phyloP scores from a whole-genome alignment of 2,113 vertebrate species.

The Myocastor coypus region DNA sequence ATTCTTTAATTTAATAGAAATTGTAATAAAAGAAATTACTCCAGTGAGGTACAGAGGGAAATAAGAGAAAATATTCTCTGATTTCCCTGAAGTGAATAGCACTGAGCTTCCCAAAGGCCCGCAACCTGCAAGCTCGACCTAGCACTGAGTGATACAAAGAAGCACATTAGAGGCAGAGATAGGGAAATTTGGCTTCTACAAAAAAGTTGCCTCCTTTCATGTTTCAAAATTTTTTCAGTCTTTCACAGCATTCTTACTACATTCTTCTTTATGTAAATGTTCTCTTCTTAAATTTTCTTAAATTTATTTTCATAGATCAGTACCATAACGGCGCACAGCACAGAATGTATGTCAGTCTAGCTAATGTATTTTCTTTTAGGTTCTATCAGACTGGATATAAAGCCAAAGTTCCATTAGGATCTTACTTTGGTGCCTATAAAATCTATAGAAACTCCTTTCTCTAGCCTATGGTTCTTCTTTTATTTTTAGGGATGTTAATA shows the following conservation, averaged over 20 bases:
- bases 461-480: not conserved
- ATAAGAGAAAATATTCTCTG: not conserved
- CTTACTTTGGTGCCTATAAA: not conserved
- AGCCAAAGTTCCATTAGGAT: not conserved
- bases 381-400: slow-evolving; percentile 5
- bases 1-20: slow-evolving; percentile 4
- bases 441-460: slow-evolving; percentile 24
- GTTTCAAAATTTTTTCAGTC: not conserved
- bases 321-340: not conserved
- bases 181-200: not conserved
- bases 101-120: not conserved
- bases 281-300: not conserved
- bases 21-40: not conserved
- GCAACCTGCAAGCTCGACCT: not conserved
- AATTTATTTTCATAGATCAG: not conserved
- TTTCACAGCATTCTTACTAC: not conserved
- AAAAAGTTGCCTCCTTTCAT: not conserved
- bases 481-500: slow-evolving; percentile 46
- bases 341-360: not conserved
- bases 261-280: not conserved
- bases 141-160: not conserved
- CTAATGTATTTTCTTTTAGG: not conserved
- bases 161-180: not conserved
- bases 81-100: not conserved
- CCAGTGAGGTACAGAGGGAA: not conserved